Evolutionary conservation across 2,888 invertebrate species (phyloP), one percentile per base, ranked within the genome.

Genomic region (Coremacera marginata): DNA sequence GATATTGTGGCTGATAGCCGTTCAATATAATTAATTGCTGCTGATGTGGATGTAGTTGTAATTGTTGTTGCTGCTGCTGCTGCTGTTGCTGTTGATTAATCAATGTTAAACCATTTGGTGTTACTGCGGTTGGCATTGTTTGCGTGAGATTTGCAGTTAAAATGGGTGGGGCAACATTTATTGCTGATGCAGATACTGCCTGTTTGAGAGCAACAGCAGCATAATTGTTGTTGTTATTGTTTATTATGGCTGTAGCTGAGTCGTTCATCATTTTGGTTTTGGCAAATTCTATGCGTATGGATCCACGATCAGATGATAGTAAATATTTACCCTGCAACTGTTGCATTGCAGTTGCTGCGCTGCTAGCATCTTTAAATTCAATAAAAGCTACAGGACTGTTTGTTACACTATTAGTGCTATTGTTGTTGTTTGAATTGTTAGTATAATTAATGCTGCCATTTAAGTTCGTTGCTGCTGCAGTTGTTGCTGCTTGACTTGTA

Each of bases 281-380:
- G 91, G 98, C 98, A 93, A 95, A 99, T 93, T 99, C 98, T 91
- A 99, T 98, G 90, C 98, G 95, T 90, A 99, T 97, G 89, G 98
- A 97, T 86, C 98, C 98, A 90, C 98, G 95, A 89, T 96, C 96
- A 84, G 98, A 98, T 90, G 97, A 97, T 90, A 97, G 94, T 88
- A 98, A 94, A 91, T 96, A 95, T 90, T 96, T 96, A 90, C 98
- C 98, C 91, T 99, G 98, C 87, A 99, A 94, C 88, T 95, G 93
- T 89, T 94, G 94, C 94, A 98, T 94, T 87, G 98, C 98, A 88
- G 95, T 94, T 89, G 95, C 93, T 88, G 99, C 98, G 91, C 95
- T 96, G 87, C 94, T 92, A 87, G 97, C 93, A 92, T 96, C 96
- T 92, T 94, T 94, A 92, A 96, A 99, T 92, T 99, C 98, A 91